Conservation (phyloP, 2,113 vertebrate genomes). For the Megatriorchis doriae region DNA sequence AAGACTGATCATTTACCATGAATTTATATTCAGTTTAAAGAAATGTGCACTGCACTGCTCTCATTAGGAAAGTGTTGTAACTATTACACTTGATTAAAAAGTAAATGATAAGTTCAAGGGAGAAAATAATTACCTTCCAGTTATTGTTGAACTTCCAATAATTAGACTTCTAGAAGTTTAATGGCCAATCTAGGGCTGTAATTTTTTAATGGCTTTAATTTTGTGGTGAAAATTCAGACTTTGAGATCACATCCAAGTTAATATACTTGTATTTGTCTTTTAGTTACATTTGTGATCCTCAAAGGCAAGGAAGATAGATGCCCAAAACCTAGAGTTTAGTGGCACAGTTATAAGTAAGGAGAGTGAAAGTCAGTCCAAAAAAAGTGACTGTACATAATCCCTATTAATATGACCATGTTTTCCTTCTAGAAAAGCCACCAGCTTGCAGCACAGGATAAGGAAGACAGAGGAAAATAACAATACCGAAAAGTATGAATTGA, state of each 20-base stretch:
- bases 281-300: background rate
- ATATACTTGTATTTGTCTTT: background rate
- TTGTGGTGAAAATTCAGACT: background rate
- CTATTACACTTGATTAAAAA: background rate
- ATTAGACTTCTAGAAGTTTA: background rate
- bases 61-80: background rate
- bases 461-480: background rate
- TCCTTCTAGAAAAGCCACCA: background rate
- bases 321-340: background rate
- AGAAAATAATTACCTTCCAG: background rate
- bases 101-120: background rate
- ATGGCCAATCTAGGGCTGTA: background rate
- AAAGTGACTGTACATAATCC: background rate
- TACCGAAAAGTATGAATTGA: background rate
- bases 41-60: background rate
- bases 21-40: background rate
- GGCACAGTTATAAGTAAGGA: background rate
- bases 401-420: background rate
- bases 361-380: background rate
- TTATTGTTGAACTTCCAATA: background rate
- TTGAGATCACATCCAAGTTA: background rate
- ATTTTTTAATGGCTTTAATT: background rate
- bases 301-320: background rate
- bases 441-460: background rate
- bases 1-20: background rate